A percentile compares a stretch with the other conserved stretches of the same genome.
These are phyloP conservation scores for Lerema accius DNA, from an alignment of 1,140 invertebrate species.

Conservation along the genomic window DNA sequence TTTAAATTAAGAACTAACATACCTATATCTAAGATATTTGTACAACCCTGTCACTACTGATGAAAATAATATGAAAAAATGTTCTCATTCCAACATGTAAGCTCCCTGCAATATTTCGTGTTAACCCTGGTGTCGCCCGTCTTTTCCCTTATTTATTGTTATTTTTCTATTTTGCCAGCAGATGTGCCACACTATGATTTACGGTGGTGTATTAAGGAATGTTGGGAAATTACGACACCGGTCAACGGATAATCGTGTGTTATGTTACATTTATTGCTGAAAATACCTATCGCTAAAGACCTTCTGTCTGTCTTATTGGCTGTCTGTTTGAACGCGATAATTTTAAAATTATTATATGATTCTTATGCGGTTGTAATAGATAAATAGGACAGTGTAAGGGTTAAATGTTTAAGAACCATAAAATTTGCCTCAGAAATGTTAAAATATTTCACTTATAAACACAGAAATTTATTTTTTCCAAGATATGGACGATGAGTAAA, in stretches of 20 bases:
- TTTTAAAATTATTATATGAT: too few relatives aligned
- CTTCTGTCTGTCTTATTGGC: too few relatives aligned
- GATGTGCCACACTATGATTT: slow-evolving; percentile 77
- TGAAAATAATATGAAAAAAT: slow-evolving; percentile 19
- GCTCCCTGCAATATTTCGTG: slow-evolving; percentile 53
- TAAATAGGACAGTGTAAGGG: too few relatives aligned
- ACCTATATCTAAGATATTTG: not conserved
- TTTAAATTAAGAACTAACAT: not conserved
- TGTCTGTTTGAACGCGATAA: too few relatives aligned
- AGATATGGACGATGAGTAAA: too few relatives aligned
- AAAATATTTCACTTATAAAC: too few relatives aligned
- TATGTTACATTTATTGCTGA: slow-evolving; percentile 3
- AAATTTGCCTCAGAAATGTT: too few relatives aligned
- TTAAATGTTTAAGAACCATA: too few relatives aligned
- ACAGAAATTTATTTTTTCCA: too few relatives aligned
- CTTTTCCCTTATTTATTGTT: slow-evolving; percentile 80
- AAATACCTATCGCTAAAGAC: too few relatives aligned
- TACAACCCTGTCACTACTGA: not conserved
- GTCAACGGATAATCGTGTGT: slow-evolving; percentile 41
- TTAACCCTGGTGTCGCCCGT: slow-evolving; percentile 48
- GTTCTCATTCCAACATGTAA: slow-evolving; percentile 20
- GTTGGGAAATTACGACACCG: slow-evolving; percentile 60
- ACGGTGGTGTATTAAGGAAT: slow-evolving; percentile 73
- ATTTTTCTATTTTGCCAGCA: slow-evolving; percentile 82
- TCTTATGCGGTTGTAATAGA: too few relatives aligned